Evolutionary conservation across 2,797 vertebrate genomes (phyloP).

Genomic region (Tolypeutes matacus): DNA sequence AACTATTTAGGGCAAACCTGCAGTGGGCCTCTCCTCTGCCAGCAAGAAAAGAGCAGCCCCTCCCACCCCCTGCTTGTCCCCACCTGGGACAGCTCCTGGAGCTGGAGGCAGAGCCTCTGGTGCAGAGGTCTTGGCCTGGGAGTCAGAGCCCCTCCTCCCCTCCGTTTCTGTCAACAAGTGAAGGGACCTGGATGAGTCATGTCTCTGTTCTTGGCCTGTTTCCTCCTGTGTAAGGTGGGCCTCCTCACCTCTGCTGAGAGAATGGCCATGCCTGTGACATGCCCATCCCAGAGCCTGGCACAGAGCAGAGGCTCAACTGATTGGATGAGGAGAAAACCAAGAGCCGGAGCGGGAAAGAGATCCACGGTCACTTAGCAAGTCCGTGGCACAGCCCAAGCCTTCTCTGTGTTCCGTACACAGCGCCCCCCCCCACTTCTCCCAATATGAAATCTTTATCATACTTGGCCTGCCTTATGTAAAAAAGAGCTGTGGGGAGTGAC

Average conservation of each 20-base stretch:
- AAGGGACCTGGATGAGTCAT: not conserved
- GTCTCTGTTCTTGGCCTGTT: not conserved
- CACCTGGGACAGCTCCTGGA: not conserved
- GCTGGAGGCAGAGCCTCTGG: not conserved
- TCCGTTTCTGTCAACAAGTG: not conserved
- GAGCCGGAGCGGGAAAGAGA: not conserved
- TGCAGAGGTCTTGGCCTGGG: not conserved
- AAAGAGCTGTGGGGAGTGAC: not conserved
- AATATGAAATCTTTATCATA: not conserved
- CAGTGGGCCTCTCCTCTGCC: too few species aligned
- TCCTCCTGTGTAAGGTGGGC: not conserved
- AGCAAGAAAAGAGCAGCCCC: not conserved
- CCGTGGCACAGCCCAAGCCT: not conserved
- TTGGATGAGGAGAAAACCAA: not conserved
- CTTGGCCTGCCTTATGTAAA: not conserved
- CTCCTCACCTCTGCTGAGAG: not conserved
- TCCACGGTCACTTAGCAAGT: not conserved
- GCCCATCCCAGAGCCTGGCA: not conserved
- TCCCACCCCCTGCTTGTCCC: too few species aligned
- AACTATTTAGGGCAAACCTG: not conserved
- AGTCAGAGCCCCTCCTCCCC: not conserved
- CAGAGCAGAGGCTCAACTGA: not conserved
- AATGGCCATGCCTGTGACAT: not conserved
- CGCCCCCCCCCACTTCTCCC: not conserved
- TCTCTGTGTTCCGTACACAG: too few species aligned